These are phyloP conservation scores for Argopecten irradians DNA, from an alignment of 1,140 invertebrate genomes.

Conservation along the genomic window DNA sequence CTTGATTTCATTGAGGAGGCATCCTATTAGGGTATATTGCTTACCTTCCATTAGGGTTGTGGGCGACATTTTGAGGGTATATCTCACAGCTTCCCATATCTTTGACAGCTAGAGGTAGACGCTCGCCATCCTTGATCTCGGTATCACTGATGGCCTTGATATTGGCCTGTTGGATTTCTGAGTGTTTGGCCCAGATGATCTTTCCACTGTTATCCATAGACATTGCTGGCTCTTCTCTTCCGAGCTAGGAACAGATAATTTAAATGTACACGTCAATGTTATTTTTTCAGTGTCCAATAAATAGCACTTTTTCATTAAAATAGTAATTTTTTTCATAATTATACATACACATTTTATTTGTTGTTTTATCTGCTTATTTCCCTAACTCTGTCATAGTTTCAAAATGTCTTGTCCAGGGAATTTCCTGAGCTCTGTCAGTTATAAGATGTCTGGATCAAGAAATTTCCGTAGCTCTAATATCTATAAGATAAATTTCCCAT, in stretches of 20 bases:
- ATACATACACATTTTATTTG: no score
- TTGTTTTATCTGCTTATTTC: no score
- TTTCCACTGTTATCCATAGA: constrained; percentile 99
- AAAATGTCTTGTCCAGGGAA: no score
- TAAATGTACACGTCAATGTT: not conserved
- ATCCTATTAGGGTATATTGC: not conserved
- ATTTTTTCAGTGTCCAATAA: no score
- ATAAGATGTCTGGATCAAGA: no score
- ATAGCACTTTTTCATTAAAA: no score
- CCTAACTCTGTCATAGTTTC: no score
- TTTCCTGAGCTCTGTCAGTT: no score
- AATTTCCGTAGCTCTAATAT: no score
- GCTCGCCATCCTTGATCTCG: constrained; percentile 89
- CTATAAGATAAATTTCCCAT: no score
- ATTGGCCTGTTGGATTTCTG: constrained; percentile 98
- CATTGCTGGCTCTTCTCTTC: constrained; percentile 98
- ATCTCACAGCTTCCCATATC: constrained; percentile 99
- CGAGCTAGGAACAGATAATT: constrained; percentile 80
- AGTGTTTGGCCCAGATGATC: constrained; percentile 99
- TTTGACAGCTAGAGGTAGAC: constrained; percentile 94
- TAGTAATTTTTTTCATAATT: no score
- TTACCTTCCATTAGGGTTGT: constrained; percentile 97
- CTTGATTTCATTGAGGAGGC: no score
- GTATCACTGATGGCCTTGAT: constrained; percentile 82
- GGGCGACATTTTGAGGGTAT: constrained; percentile 98